These are phyloP conservation scores for Melanostigma gelatinosum DNA, from an alignment of 2,113 vertebrate species.

Conservation along the genomic window DNA sequence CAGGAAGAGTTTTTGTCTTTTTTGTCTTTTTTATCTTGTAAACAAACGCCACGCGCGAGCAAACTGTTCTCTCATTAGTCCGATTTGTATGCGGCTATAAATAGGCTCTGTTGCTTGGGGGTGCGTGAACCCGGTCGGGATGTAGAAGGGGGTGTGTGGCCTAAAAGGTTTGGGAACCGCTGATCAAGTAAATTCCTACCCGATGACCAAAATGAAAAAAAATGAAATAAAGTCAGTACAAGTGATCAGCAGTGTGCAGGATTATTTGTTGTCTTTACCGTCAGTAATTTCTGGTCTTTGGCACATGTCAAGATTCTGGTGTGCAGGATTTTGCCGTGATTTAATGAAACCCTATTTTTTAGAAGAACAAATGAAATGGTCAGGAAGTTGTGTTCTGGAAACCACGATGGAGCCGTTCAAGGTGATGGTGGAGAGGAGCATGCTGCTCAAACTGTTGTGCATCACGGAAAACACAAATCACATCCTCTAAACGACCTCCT, in stretches of 20 bases:
- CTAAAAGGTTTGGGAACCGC: no score
- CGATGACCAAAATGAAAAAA: not conserved
- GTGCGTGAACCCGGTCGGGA: no score
- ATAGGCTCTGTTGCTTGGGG: no score
- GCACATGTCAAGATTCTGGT: not conserved
- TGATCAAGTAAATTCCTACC: not conserved
- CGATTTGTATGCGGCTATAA: no score
- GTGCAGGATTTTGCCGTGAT: not conserved
- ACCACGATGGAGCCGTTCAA: no score
- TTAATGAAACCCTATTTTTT: not conserved
- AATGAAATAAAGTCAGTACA: not conserved
- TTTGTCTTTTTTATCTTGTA: no score
- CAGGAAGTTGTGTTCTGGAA: not conserved
- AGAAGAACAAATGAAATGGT: not conserved
- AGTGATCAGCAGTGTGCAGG: not conserved
- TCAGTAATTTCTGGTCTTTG: not conserved
- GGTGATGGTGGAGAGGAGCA: not conserved
- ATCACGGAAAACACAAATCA: not conserved
- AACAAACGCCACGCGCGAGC: no score
- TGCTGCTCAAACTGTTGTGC: not conserved
- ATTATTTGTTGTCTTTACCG: not conserved
- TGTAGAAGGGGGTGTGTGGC: no score
- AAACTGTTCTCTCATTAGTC: no score
- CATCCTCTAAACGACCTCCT: not conserved
- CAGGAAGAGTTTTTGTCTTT: no score